Evolutionary conservation across 2,113 vertebrate genomes (phyloP), one percentile per base, ranked within the genome.

Genomic region (Xiphophorus maculatus): DNA sequence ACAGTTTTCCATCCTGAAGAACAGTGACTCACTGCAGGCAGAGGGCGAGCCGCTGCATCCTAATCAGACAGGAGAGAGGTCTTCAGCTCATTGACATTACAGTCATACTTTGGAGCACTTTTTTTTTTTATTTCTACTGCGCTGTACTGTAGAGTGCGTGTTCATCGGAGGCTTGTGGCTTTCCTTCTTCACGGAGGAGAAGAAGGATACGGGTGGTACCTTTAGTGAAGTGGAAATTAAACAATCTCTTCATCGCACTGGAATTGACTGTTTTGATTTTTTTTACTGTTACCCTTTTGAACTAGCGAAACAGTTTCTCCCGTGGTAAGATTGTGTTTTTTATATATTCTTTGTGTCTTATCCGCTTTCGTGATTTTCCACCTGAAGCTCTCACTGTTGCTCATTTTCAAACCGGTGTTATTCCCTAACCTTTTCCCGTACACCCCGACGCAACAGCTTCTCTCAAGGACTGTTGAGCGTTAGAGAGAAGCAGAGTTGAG

Each of bases 71-170:
- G 90, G 76, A 84, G 80, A 89, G 83, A 90, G 89, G 88, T 91
- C 92, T 91, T 88, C 76, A 82, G 83, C 93, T 94, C 92, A 93
- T 94, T 94, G 91, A 92, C 92, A 94, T 93, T 93, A 90, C 93
- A 92, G 91, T 92, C 94, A 94, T 84, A 94, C 93, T 94, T 95
- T 94, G 91, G 91, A 93, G 90, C 93, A 91, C 90, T 94, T 94
- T 92, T 85, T 83, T 81, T 84, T 82, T 82, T 66, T 66, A 73
- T 91, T 81, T 80, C 69, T 83, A 79, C 84, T 82, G 85, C 85
- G 87, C 88, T 82, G 86, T 90, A 67, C 88, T 85, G 92, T 87
- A 90, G 84, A 82, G 82, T 73, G 80, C 73, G 67, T 90, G 87
- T 82, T 79, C 81, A 28, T 82, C 76, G 69, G 80, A 77, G 84